Conservation (phyloP, 1,140 invertebrate species). For the Drosophila lini region DNA sequence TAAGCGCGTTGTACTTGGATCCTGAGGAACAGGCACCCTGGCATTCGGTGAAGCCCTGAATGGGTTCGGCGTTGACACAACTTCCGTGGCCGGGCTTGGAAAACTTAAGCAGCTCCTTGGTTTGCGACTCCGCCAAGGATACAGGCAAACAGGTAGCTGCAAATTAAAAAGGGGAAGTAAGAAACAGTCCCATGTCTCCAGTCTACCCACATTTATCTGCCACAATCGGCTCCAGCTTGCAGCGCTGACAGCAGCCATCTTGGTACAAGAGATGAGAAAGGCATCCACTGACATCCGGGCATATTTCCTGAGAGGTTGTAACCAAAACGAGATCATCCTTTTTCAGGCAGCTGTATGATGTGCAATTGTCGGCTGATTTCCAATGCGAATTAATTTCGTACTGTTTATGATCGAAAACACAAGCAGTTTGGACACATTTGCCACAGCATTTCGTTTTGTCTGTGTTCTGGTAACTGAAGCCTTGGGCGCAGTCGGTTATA, state of each 20-base stretch:
- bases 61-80: conserved; percentile 87
- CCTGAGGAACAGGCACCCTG: conserved; percentile 88
- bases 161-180: conserved; percentile 29
- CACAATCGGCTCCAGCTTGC: conserved; percentile 85
- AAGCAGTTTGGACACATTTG: conserved; percentile 88
- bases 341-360: conserved; percentile 77
- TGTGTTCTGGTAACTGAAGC: conserved; percentile 86
- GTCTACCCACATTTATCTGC: conserved; percentile 77
- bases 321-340: conserved; percentile 84
- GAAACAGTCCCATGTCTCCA: too few species aligned
- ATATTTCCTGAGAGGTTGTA: conserved; percentile 85
- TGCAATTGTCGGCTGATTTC: conserved; percentile 89
- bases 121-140: conserved; percentile 85
- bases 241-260: conserved; percentile 89
- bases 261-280: conserved; percentile 84
- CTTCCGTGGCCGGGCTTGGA: conserved; percentile 85
- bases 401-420: conserved; percentile 86
- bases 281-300: conserved; percentile 88
- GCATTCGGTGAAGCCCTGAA: conserved; percentile 88
- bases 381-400: conserved; percentile 86
- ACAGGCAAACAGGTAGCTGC: conserved; percentile 86
- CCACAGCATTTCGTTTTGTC: conserved; percentile 88
- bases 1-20: conserved; percentile 86
- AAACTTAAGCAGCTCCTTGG: conserved; percentile 86
- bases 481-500: conserved; percentile 85